Conservation (phyloP, 2,888 invertebrate genomes). For the Campoplex capitator region DNA sequence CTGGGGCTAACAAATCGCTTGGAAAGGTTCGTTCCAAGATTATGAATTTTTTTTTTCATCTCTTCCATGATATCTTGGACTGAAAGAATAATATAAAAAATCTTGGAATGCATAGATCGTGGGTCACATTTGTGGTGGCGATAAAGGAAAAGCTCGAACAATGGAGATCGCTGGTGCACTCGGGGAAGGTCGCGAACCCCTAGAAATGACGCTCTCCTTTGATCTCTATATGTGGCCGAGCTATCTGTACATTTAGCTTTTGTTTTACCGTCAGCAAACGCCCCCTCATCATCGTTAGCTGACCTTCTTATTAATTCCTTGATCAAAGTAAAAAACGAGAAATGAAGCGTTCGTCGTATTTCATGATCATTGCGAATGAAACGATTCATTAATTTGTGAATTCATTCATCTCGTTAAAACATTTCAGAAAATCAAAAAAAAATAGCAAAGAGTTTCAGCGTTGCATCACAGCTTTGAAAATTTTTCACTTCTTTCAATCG, state of each 20-base stretch:
- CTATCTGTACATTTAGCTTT: slow-evolving; percentile 21
- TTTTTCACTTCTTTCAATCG: too few species aligned
- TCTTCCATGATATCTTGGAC: not conserved
- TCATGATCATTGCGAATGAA: not conserved
- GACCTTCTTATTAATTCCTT: slow-evolving; percentile 51
- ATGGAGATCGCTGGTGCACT: slow-evolving; percentile 40
- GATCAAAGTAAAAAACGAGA: not conserved
- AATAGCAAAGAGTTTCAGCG: too few species aligned
- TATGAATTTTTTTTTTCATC: not conserved
- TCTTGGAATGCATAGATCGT: not conserved
- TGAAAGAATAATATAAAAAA: not conserved
- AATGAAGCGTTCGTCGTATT: not conserved
- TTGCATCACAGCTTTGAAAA: too few species aligned
- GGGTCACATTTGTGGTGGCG: not conserved
- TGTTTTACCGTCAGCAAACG: slow-evolving; percentile 32
- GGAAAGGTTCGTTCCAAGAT: not conserved
- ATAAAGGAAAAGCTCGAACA: slow-evolving; percentile 49
- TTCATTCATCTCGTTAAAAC: too few species aligned
- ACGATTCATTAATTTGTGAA: not conserved
- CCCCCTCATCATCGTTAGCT: slow-evolving; percentile 10
- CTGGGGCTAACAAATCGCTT: not conserved
- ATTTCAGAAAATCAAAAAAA: too few species aligned
- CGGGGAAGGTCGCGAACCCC: slow-evolving; percentile 57
- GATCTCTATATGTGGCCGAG: slow-evolving; percentile 48
- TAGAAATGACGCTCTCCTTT: slow-evolving; percentile 62